These are phyloP conservation scores for Drosophila bocqueti DNA, from an alignment of 1,140 invertebrate species.

Conservation along the genomic window DNA sequence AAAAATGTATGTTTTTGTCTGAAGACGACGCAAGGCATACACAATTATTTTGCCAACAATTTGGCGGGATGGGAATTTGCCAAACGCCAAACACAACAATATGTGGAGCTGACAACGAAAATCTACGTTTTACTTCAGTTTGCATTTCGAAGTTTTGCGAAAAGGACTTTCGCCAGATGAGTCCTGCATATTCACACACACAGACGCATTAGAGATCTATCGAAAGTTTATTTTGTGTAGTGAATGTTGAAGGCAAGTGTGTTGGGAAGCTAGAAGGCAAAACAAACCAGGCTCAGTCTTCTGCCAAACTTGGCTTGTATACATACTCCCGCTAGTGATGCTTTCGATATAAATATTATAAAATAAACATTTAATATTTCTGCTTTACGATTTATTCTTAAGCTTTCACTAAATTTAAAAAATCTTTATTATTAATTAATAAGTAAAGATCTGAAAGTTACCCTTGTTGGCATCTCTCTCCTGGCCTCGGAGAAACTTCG, in stretches of 20 bases:
- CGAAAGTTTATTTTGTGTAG: constrained; percentile 63
- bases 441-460: background rate
- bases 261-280: constrained; percentile 8
- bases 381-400: no score
- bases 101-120: constrained; percentile 36
- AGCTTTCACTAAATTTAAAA: no score
- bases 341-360: no score
- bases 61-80: constrained; percentile 56
- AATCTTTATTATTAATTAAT: no score
- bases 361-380: no score
- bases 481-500: constrained; percentile 40
- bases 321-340: background rate
- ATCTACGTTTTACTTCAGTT: constrained; percentile 57
- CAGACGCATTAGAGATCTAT: constrained; percentile 63
- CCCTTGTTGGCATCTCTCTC: constrained; percentile 8
- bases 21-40: constrained; percentile 64
- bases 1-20: constrained; percentile 48
- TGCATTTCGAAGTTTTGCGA: constrained; percentile 59
- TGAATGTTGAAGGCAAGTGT: constrained; percentile 9
- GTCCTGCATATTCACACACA: constrained; percentile 17
- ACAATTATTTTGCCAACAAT: constrained; percentile 78
- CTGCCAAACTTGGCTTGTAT: background rate
- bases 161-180: constrained; percentile 58
- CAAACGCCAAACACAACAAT: constrained; percentile 36
- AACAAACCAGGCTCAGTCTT: constrained; percentile 11